A percentile compares a stretch with the other conserved stretches of the same genome.
Evolutionary conservation across 2,888 invertebrate genomes (phyloP).

Genomic region (Drosophila bunnanda): DNA sequence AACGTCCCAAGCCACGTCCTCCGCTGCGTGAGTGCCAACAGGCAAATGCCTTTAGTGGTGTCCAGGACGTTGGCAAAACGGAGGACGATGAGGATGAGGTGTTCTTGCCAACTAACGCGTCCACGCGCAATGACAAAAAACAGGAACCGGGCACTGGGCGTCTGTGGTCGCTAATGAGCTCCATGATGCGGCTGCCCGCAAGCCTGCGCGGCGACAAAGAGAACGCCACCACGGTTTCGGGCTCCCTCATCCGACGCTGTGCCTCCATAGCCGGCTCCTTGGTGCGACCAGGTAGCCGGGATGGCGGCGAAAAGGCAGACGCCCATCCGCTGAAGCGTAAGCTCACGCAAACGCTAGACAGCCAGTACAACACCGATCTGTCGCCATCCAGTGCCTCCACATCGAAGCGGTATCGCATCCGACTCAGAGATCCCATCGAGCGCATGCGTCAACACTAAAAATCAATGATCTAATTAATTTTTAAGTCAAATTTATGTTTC

Average conservation of each 20-base stretch:
- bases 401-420: constrained; percentile 82
- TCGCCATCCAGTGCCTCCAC: constrained; percentile 64
- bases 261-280: constrained; percentile 83
- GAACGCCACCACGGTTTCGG: constrained; percentile 55
- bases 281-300: constrained; percentile 67
- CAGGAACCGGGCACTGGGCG: constrained; percentile 57
- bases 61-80: constrained; percentile 57
- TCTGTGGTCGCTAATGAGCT: constrained; percentile 72
- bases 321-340: constrained; percentile 77
- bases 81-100: constrained; percentile 61
- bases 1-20: constrained; percentile 49
- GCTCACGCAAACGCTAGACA: constrained; percentile 78
- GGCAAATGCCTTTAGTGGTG: constrained; percentile 49
- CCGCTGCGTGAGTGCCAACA: constrained; percentile 58
- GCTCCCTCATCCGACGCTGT: constrained; percentile 79
- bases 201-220: constrained; percentile 54
- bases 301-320: constrained; percentile 59
- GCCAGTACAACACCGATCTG: constrained; percentile 43
- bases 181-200: constrained; percentile 79
- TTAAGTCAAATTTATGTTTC: constrained; percentile 5
- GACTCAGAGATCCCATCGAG: constrained; percentile 82
- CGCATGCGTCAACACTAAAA: constrained; percentile 81
- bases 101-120: constrained; percentile 59
- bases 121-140: constrained; percentile 61
- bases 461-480: background rate